These are phyloP conservation scores for Hemiprocne comata DNA, from an alignment of 2,113 vertebrate genomes.

Conservation along the genomic window DNA sequence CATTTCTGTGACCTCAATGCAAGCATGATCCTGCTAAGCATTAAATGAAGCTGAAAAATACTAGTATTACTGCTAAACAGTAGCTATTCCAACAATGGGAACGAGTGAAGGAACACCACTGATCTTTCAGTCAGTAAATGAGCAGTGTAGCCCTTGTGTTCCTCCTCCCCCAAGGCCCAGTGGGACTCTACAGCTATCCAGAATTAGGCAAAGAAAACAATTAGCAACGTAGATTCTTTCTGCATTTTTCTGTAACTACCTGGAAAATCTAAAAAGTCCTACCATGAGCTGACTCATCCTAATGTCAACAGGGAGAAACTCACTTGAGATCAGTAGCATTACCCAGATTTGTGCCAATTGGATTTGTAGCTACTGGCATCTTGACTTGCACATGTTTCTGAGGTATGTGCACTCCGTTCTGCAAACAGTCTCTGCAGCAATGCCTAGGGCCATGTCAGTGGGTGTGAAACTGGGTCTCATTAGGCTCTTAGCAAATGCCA, in stretches of 20 bases:
- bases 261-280: neutral
- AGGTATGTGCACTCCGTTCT: neutral
- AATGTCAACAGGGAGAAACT: neutral
- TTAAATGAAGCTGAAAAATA: conserved; percentile 49
- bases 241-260: neutral
- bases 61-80: neutral
- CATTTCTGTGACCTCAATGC: conserved; percentile 4
- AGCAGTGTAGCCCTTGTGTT: neutral
- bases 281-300: neutral
- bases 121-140: neutral
- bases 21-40: neutral
- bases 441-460: neutral
- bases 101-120: neutral
- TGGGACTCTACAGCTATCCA: neutral
- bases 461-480: neutral
- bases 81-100: neutral
- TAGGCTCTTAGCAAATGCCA: neutral
- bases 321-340: neutral
- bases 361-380: neutral
- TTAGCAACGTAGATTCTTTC: neutral
- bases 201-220: neutral
- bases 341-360: neutral
- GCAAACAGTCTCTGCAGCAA: neutral
- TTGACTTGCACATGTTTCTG: neutral
- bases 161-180: neutral